Conservation (phyloP, 2,797 vertebrate genomes). For the Molossus alvarezi region DNA sequence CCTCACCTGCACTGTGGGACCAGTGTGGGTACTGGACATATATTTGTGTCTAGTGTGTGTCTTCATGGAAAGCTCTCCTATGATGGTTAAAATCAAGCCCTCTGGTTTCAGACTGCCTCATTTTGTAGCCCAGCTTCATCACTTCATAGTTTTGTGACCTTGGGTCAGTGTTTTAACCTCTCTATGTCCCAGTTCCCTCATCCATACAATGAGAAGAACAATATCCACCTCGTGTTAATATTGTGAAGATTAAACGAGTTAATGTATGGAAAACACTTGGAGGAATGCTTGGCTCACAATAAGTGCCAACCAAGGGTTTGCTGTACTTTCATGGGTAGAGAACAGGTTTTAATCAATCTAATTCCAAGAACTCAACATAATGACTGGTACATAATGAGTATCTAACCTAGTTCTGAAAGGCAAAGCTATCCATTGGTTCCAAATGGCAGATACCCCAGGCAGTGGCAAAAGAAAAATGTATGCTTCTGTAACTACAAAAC, state of each 20-base stretch:
- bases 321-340: not conserved
- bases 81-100: not conserved
- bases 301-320: not conserved
- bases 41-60: not conserved
- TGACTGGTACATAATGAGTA: not conserved
- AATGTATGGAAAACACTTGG: not conserved
- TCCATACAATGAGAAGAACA: not conserved
- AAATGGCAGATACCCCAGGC: not conserved
- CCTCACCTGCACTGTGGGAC: not conserved
- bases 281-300: not conserved
- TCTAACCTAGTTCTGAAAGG: conserved; percentile 42
- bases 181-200: not conserved
- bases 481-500: conserved; percentile 8
- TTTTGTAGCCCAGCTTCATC: not conserved
- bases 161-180: not conserved
- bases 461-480: conserved; percentile 35
- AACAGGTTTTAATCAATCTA: not conserved
- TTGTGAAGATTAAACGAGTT: conserved; percentile 24
- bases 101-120: not conserved
- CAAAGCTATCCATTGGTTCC: not conserved
- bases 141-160: not conserved
- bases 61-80: not conserved
- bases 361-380: not conserved
- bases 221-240: not conserved
- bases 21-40: fast-evolving